These are phyloP conservation scores for Triplophysa dalaica DNA, from an alignment of 2,113 vertebrate genomes.

Conservation along the genomic window DNA sequence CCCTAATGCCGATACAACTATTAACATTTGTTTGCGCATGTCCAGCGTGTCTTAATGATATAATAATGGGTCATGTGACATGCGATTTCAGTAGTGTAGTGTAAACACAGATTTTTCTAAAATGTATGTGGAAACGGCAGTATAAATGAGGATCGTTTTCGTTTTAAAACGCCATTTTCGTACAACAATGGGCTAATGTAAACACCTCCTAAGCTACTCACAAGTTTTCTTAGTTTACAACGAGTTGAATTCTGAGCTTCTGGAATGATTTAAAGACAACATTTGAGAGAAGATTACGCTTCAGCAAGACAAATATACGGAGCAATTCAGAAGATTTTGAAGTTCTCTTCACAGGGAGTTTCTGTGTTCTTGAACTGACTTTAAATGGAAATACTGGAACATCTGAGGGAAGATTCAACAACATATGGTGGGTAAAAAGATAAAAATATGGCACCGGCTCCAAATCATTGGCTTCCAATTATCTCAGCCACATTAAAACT, in stretches of 20 bases:
- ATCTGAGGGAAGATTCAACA: background rate
- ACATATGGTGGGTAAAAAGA: background rate
- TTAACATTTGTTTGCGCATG: no score
- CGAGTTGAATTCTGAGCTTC: background rate
- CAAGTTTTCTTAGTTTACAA: background rate
- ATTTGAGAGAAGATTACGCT: background rate
- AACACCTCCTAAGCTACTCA: background rate
- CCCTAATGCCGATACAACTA: no score
- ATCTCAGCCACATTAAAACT: background rate
- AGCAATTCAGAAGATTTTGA: background rate
- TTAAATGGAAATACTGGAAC: background rate
- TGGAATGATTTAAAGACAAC: background rate
- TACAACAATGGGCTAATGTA: no score
- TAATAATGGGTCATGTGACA: no score
- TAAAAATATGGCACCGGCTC: background rate
- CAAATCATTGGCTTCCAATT: background rate
- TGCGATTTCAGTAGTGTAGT: no score
- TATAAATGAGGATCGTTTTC: no score
- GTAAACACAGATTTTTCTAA: no score
- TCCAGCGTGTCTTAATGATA: no score
- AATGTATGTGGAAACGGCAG: no score
- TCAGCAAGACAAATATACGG: background rate
- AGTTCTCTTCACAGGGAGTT: background rate
- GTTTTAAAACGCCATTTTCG: no score
- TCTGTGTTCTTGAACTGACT: constrained; percentile 9